Base-by-base conservation (phyloP, 2,797 vertebrate species). In the Aeoliscus strigatus region DNA sequence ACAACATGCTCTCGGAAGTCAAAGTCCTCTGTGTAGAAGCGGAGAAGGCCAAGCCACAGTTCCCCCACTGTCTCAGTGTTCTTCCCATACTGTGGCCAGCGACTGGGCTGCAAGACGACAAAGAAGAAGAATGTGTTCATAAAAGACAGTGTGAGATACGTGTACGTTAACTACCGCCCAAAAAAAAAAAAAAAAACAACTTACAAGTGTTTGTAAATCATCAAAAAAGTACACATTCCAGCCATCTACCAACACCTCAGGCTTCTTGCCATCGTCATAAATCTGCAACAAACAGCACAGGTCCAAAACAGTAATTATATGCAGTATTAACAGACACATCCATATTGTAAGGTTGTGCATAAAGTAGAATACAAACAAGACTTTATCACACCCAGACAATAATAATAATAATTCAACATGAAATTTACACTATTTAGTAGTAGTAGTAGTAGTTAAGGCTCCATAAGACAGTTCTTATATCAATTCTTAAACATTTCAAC, bases 151-250 rank as follows among this genome's bases (percentile, higher is more conserved):
- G 0, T 3, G 15, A 1, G 2, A n/a, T 16, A 11, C 6, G 9
- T 5, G 12, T 1, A 39, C 18, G 6, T 21, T 21, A 21, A 21
- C 3, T 3, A 21, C 18, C n/a, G n/a, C 0, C 32, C 2, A 3
- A 14, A 7, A 7, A 11, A 34, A 47, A 16, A 30, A 25, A 15
- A 1, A 12, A 2, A 33, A 31, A 28, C 73, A 33, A 87, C 92
- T 85, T 61, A 96, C 94, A 79, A 97, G 72, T 30, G 91, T 70
- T 49, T 89, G 79, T 67, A 94, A 78, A 68, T 91, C 87, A 57
- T 92, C 87, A 74, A 90, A 96, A 81, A 94, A 97, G 79, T 94
- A 94, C 9, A 93, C 89, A 23, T 96, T 96, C 94, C 94, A 97
- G 39, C 90, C 92, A 77, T 97, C 94, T 46, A 96, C 90, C 42